Base-by-base conservation (phyloP, 2,888 invertebrate species). In the Melinopterus prodromus region DNA sequence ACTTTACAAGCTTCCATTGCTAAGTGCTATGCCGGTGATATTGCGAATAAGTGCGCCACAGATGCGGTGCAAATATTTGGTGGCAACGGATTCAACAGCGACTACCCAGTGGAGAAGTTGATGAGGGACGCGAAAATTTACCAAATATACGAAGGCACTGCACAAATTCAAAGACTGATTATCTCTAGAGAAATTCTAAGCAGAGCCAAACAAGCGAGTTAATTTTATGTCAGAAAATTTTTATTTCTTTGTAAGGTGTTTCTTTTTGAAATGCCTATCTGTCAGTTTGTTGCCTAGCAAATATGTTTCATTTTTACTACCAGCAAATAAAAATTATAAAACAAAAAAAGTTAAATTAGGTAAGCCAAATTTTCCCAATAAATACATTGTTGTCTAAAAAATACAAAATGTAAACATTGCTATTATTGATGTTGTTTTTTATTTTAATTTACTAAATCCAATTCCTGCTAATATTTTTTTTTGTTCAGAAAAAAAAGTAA, bases 51-150 rank as follows among this genome's bases (percentile, higher is more conserved):
- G 89, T 94, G 95, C 82, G 98, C 99, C 0, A 91, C 97, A 0
- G 98, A 99, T 90, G 98, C 99, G 69, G 99, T 99, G 0, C 96
- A 98, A 92, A 92, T 98, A 77, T 98, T 98, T 88, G 98, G 98
- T 53, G 98, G 98, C 16, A 97, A 97, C 88, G 98, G 98, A 0
- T 99, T 97, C 90, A 99, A 99, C 90, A 94, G 93, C 36, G 99
- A 99, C 38, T 99, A 99, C 89, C 99, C 99, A 0, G 99, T 98
- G 0, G 99, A 99, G 89, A 99, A 99, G 87, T 91, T 99, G 79
- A 99, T 99, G 99, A 92, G 99, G 79, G 99, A 99, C 90, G 99
- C 99, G 16, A 99, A 99, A 90, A 99, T 99, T 86, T 99, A 95
- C 90, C 98, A 98, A 90, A 99, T 99, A 86, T 99, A 99, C 87